phyloP scores from a whole-genome alignment of 2,797 vertebrate genomes.

The Novumbra hubbsi region DNA sequence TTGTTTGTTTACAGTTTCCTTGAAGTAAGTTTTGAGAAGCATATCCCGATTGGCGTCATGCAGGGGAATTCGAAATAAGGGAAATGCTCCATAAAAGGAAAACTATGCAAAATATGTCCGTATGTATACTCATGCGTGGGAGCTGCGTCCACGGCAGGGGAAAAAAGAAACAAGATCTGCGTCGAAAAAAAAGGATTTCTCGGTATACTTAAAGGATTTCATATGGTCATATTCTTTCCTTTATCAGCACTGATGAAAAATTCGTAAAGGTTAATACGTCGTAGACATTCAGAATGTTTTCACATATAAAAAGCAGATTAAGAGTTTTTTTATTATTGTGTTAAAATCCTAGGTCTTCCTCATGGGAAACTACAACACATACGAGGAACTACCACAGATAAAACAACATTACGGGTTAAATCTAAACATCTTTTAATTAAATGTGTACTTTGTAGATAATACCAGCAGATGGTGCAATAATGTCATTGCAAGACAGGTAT shows the following conservation, averaged over 20 bases:
- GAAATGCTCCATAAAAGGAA: slow-evolving; percentile 4
- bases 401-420: neutral
- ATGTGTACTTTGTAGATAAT: slow-evolving; percentile 19
- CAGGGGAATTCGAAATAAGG: neutral
- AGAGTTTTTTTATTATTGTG: neutral
- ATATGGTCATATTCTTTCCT: neutral
- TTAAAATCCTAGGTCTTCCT: slow-evolving; percentile 21
- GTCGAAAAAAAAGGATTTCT: neutral
- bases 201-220: neutral
- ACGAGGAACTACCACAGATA: neutral
- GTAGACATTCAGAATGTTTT: neutral
- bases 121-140: neutral
- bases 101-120: neutral
- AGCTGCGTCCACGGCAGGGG: neutral
- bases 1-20: no score
- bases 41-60: neutral
- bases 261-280: neutral
- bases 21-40: no score
- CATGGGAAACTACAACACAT: neutral
- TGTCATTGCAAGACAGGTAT: neutral
- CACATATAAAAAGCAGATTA: neutral
- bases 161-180: neutral
- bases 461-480: slow-evolving; percentile 52
- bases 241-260: neutral
- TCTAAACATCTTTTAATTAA: neutral